These are phyloP conservation scores for Rotaria socialis DNA, from an alignment of 2,888 invertebrate species.

Conservation along the genomic window DNA sequence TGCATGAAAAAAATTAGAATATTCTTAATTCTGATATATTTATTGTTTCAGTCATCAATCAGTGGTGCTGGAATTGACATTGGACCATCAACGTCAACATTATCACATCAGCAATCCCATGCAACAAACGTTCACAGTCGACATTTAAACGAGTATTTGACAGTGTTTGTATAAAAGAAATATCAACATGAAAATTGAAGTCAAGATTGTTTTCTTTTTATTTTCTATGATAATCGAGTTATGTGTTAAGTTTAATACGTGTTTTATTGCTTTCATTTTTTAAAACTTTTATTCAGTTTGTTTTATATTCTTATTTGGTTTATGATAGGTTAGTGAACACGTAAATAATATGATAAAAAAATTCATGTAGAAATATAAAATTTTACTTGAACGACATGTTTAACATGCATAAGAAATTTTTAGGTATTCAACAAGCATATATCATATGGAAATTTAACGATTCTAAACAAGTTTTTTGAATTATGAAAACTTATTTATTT, in stretches of 20 bases:
- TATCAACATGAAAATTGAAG: neutral
- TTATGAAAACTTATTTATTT: no score
- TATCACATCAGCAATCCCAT: neutral
- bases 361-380: no score
- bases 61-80: neutral
- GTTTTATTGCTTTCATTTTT: neutral
- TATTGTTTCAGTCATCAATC: conserved; percentile 10
- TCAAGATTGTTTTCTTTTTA: neutral
- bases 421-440: no score
- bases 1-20: neutral
- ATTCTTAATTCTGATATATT: neutral
- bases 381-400: no score
- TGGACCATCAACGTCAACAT: neutral
- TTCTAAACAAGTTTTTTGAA: no score
- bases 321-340: neutral
- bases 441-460: no score
- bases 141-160: conserved; percentile 27
- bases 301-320: neutral
- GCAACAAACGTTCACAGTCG: neutral
- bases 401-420: no score
- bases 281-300: neutral
- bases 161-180: conserved; percentile 8
- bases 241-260: neutral
- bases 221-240: neutral
- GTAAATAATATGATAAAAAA: no score